Evolutionary conservation across 2,797 vertebrate species (phyloP), one percentile per base, ranked within the genome.

Genomic region (Salmo trutta): DNA sequence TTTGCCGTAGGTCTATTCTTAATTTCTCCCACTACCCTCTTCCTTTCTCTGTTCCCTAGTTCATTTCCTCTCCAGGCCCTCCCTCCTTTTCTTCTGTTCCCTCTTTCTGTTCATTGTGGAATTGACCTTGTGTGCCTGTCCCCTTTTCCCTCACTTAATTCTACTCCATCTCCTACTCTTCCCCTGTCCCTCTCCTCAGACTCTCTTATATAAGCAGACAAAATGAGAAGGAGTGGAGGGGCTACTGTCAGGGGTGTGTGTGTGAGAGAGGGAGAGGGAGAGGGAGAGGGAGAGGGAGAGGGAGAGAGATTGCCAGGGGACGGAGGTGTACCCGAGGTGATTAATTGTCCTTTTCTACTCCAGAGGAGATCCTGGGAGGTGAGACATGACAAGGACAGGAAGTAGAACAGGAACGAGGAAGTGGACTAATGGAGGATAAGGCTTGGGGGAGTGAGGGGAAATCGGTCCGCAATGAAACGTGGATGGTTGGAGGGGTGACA

Each of bases 41-140:
- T 79, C 87, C 87, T 85, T 64, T 74, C 70, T 77, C 86, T 82
- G 83, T 82, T 86, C 47, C 86, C 81, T 71, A 3, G 16, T 69
- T 56, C 14, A 33, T 71, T 76, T 78, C 77, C 77, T 84, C 16
- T 54, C 75, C 27, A 16, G 47, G 5, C 16, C 15, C 15, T 53
- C 24, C 27, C 24, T 54, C 71, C 17, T 33, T 33, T 56, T 54
- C 54, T 17, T 21, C 53, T 59, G 6, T 29, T 59, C 36, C 12
- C 2, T 70, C 31, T 70, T 7, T 90, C 77, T 81, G 59, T 86
- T 69, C 64, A 69, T 76, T 36, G 16, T 33, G 54, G 54, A n/a
- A 83, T 75, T 75, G 54, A 75, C 77, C 86, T 77, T 83, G 79
- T 88, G 67, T 83, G 83, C 86, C 85, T 89, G 86, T 75, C 81